Base-by-base conservation (phyloP, 1,140 invertebrate genomes). In the Teleopsis dalmanni region DNA sequence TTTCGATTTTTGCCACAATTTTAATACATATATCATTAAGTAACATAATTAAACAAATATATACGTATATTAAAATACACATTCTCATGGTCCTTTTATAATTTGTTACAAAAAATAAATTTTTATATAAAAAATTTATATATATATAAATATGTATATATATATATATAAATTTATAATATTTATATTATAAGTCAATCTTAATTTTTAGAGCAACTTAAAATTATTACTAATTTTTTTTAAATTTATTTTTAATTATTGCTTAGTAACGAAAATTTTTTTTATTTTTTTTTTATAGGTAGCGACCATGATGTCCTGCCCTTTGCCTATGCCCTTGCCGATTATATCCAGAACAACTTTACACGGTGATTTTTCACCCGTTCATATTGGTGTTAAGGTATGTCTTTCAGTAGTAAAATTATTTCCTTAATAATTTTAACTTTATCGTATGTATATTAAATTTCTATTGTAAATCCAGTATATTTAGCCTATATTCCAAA, bases 241-340 rank as follows among this genome's bases (percentile, higher is more conserved):
- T 33, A 26, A 2, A 16, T 48, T 29, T 25, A 35, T 36, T 19
- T 21, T 7, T 22, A 21, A 42, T 6, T 16, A 23, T 7, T 10
- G 23, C 48, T 36, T n/a, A n/a, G n/a, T n/a, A n/a, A n/a, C n/a
- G n/a, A n/a, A 48, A 22, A 57, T 19, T 50, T 25, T 58, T 19
- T 54, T 25, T 43, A 56, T 56, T 44, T 47, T 43, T 52, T 60
- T 51, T 41, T 65, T 63, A 1, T 71, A 79, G 77, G 74, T 78
- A 73, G 74, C 76, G 77, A 69, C 71, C 76, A 79, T 79, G 76
- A 79, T 79, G 77, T 79, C 77, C 77, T 79, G 77, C 71, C 76
- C 77, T 60, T 65, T 79, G 56, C 75, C 77, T 64, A 71, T 79
- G 73, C 73, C 76, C 74, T 75, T 79, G 55, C 64, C 66, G 51